Evolutionary conservation across 1,140 invertebrate genomes (phyloP).

Genomic region (Agraylea sexmaculata): DNA sequence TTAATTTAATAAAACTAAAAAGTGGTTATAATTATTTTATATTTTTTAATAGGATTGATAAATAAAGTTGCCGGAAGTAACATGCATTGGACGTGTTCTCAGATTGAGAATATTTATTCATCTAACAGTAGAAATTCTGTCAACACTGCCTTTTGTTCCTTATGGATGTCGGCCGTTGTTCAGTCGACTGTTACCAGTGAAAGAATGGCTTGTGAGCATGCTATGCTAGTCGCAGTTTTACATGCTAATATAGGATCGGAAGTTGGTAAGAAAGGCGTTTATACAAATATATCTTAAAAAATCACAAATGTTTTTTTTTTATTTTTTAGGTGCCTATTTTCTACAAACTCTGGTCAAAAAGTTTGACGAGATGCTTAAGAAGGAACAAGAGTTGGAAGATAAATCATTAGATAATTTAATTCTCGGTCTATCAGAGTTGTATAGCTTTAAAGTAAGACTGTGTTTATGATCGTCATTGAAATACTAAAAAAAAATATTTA

Average conservation of each 20-base stretch:
- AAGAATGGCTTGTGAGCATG: slow-evolving; percentile 70
- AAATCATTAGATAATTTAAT: slow-evolving; percentile 82
- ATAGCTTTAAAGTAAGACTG: slow-evolving; percentile 73
- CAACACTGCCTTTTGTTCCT: slow-evolving; percentile 58
- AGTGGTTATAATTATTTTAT: not conserved
- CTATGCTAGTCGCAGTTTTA: slow-evolving; percentile 68
- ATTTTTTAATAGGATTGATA: slow-evolving; percentile 45
- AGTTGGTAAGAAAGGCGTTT: slow-evolving; percentile 51
- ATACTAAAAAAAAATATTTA: slow-evolving; percentile 11
- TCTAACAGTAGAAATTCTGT: slow-evolving; percentile 70
- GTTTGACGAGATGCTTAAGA: slow-evolving; percentile 49
- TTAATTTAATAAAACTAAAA: not conserved
- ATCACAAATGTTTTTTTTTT: slow-evolving; percentile 6
- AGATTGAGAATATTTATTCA: slow-evolving; percentile 64
- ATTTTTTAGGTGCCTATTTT: slow-evolving; percentile 60
- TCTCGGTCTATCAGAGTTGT: slow-evolving; percentile 68
- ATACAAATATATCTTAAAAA: not conserved
- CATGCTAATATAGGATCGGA: slow-evolving; percentile 86
- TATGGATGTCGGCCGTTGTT: slow-evolving; percentile 60
- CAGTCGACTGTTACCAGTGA: slow-evolving; percentile 54
- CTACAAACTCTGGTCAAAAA: slow-evolving; percentile 54
- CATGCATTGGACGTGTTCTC: slow-evolving; percentile 64
- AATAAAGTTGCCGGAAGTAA: slow-evolving; percentile 84
- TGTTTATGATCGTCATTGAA: slow-evolving; percentile 10
- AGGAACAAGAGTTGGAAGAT: slow-evolving; percentile 43